A percentile compares a stretch with the other conserved stretches of the same genome.
These are phyloP conservation scores for Ageneiosus marmoratus DNA, from an alignment of 2,113 vertebrate genomes.

Conservation along the genomic window DNA sequence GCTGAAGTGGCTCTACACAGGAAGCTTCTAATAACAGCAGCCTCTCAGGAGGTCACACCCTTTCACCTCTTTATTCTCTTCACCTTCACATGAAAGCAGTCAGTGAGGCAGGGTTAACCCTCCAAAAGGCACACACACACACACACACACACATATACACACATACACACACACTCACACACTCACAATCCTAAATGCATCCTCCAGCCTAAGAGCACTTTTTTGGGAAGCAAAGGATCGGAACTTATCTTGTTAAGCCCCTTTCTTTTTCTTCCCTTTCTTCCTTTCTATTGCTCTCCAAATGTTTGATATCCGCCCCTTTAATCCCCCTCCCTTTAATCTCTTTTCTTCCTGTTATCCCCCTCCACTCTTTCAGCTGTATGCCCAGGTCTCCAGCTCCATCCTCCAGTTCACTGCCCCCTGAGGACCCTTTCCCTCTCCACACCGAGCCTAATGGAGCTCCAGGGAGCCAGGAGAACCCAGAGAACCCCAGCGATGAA, in stretches of 20 bases:
- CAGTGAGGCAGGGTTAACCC: constrained; percentile 31
- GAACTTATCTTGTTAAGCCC: constrained; percentile 29
- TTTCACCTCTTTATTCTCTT: constrained; percentile 44
- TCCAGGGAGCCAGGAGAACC: not conserved
- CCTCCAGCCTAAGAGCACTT: constrained; percentile 5
- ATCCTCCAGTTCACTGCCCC: constrained; percentile 39
- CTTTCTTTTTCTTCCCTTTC: constrained; percentile 21
- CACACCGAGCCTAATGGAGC: constrained; percentile 33
- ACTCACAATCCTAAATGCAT: not conserved
- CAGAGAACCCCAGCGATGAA: constrained; percentile 34
- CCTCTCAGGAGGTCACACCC: constrained; percentile 49
- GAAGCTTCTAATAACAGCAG: constrained; percentile 46
- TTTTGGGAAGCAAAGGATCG: constrained; percentile 21
- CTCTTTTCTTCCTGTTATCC: constrained; percentile 6
- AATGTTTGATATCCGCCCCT: constrained; percentile 36
- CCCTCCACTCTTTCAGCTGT: constrained; percentile 59
- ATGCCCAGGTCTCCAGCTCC: constrained; percentile 59
- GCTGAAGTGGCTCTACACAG: constrained; percentile 27
- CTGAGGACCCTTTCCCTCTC: constrained; percentile 43
- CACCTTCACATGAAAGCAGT: constrained; percentile 42
- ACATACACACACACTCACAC: not conserved
- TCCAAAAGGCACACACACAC: constrained; percentile 9
- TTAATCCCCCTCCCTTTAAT: not conserved
- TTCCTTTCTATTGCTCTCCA: constrained; percentile 45
- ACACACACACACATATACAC: too few species aligned